phyloP scores from a whole-genome alignment of 2,113 vertebrate species.

The Connochaetes taurinus region DNA sequence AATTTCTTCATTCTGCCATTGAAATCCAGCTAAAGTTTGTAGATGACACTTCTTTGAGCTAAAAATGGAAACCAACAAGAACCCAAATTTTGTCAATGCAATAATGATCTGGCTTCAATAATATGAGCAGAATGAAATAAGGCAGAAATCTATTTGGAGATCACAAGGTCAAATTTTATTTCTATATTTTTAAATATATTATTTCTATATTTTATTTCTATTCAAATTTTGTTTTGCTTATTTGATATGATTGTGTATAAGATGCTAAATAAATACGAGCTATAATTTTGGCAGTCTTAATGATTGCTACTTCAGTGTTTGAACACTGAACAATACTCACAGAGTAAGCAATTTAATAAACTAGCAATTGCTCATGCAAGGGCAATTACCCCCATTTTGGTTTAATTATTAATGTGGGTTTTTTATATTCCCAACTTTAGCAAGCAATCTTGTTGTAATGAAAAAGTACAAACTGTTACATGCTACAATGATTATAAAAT shows the following conservation, averaged over 20 bases:
- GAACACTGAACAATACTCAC: slow-evolving; percentile 21
- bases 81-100: background rate
- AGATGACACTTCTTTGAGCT: background rate
- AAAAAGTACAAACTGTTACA: slow-evolving; percentile 5
- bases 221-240: background rate
- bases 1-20: background rate
- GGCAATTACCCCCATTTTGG: slow-evolving; percentile 59
- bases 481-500: slow-evolving; percentile 5
- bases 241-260: background rate
- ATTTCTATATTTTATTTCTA: background rate
- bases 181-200: background rate
- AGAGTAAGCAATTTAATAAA: slow-evolving; percentile 59
- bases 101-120: background rate
- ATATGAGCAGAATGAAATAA: background rate
- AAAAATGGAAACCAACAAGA: background rate
- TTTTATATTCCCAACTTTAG: slow-evolving; percentile 43
- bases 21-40: background rate
- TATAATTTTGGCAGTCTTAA: background rate
- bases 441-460: slow-evolving; percentile 38
- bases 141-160: background rate
- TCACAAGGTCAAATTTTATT: background rate
- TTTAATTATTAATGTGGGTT: slow-evolving; percentile 59
- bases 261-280: slow-evolving; percentile 33
- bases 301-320: slow-evolving; percentile 20
- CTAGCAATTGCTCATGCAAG: slow-evolving; percentile 56